Evolutionary conservation across 1,140 invertebrate species (phyloP), one percentile per base, ranked within the genome.

Genomic region (Pogonognathellus flavescens): DNA sequence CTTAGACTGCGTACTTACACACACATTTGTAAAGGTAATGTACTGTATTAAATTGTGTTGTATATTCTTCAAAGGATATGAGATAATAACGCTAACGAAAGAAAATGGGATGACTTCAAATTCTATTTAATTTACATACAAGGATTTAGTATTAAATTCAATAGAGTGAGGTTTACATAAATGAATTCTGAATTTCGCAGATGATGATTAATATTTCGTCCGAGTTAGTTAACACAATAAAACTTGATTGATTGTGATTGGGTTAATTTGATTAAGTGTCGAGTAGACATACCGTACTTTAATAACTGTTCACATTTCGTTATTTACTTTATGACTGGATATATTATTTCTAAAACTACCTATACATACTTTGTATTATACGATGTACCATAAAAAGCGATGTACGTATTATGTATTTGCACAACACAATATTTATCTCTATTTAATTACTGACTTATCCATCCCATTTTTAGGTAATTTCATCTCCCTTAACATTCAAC

Each of bases 391-490:
- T 70, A 70, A 25, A 22, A 25, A 76, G n/a, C 25, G 31, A 72
- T 72, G 66, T 72, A 72, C 66, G 66, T 72, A 76, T 76, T 76
- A 41, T 41, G 31, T 41, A 41, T 41, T 76, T 76, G 41, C 70
- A 76, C 70, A 76, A 76, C 70, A 76, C 70, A 76, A 76, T 76
- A 31, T 50, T 31, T 41, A 41, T 41, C 31, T 41, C 31, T 41
- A 41, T 41, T 41, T 41, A 41, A 41, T 41, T 76, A 76, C 41
- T 76, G 70, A 76, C 70, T 76, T 76, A 76, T 76, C 8, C 41
- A 76, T 76, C 70, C 25, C 16, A 41, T 31, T 76, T 76, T 76
- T 41, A 76, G 70, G 70, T 76, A 76, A 76, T 76, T 49, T 76
- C 70, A 25, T 76, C 49, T 76, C 41, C 70, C 70, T 41, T 41